Conservation (phyloP, 2,113 vertebrate genomes). For the Dissostichus mawsoni region DNA sequence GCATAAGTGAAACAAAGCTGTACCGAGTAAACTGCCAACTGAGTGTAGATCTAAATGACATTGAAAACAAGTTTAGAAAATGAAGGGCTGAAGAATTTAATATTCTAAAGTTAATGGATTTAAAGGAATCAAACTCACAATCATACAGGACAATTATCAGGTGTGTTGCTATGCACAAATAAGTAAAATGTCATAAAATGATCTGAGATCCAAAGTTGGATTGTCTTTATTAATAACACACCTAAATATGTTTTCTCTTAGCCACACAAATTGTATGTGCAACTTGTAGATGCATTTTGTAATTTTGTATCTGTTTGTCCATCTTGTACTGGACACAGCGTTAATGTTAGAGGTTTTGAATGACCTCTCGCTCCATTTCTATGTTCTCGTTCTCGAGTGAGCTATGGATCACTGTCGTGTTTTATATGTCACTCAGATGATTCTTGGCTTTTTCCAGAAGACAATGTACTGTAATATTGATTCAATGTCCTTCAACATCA, state of each 20-base stretch:
- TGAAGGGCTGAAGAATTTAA: not conserved
- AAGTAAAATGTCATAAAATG: not conserved
- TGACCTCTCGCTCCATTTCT: not conserved
- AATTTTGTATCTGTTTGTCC: not conserved
- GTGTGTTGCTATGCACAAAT: not conserved
- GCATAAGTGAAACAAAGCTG: not conserved
- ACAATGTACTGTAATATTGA: not conserved
- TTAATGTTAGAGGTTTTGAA: not conserved
- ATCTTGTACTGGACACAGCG: not conserved
- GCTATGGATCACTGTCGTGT: not conserved
- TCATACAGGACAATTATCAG: not conserved
- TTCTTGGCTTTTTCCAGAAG: not conserved
- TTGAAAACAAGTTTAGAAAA: not conserved
- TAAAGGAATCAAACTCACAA: not conserved
- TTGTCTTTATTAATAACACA: not conserved
- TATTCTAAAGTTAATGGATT: not conserved
- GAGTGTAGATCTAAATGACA: not conserved
- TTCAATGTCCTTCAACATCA: not conserved
- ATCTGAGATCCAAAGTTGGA: not conserved
- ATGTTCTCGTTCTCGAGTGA: no score
- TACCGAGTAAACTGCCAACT: not conserved
- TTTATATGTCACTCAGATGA: not conserved
- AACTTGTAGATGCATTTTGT: not conserved
- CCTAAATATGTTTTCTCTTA: not conserved
- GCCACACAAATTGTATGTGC: not conserved